phyloP scores from a whole-genome alignment of 2,797 vertebrate genomes.

The Adrianichthys oophorus region DNA sequence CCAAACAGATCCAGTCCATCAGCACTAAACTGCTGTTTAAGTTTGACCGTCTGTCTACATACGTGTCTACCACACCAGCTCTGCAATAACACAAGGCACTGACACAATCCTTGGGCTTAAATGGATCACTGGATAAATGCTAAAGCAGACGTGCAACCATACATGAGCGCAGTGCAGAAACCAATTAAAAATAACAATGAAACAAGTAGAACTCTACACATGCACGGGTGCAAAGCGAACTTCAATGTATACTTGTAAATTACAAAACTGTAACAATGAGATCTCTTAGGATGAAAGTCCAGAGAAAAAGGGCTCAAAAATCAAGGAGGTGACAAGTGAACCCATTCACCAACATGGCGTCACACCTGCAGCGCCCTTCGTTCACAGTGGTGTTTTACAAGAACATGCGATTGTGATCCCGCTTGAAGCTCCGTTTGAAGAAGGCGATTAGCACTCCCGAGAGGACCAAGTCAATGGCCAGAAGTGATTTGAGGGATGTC shows the following conservation, averaged over 20 bases:
- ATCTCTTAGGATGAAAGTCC: slow-evolving; percentile 42
- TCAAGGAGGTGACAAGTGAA: slow-evolving; percentile 38
- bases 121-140: slow-evolving; percentile 36
- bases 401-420: slow-evolving; percentile 56
- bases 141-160: slow-evolving; percentile 35
- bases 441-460: slow-evolving; percentile 55
- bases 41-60: slow-evolving; percentile 31
- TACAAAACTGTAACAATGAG: slow-evolving; percentile 39
- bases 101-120: slow-evolving; percentile 25
- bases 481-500: slow-evolving; percentile 42
- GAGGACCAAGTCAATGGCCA: slow-evolving; percentile 52
- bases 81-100: slow-evolving; percentile 10
- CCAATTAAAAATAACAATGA: slow-evolving; percentile 59
- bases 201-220: slow-evolving; percentile 48
- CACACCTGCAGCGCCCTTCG: slow-evolving; percentile 54
- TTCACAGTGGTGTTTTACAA: slow-evolving; percentile 44
- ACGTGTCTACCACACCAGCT: slow-evolving; percentile 3
- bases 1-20: slow-evolving; percentile 31
- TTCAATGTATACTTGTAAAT: slow-evolving; percentile 45
- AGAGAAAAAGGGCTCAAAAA: slow-evolving; percentile 30
- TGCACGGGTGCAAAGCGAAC: slow-evolving; percentile 51
- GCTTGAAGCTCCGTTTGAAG: slow-evolving; percentile 39
- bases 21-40: slow-evolving; percentile 39
- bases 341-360: slow-evolving; percentile 40
- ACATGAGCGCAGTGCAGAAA: slow-evolving; percentile 38